Evolutionary conservation across 2,797 vertebrate species (phyloP), one percentile per base, ranked within the genome.

Genomic region (Petrocephalus schoutedeni): DNA sequence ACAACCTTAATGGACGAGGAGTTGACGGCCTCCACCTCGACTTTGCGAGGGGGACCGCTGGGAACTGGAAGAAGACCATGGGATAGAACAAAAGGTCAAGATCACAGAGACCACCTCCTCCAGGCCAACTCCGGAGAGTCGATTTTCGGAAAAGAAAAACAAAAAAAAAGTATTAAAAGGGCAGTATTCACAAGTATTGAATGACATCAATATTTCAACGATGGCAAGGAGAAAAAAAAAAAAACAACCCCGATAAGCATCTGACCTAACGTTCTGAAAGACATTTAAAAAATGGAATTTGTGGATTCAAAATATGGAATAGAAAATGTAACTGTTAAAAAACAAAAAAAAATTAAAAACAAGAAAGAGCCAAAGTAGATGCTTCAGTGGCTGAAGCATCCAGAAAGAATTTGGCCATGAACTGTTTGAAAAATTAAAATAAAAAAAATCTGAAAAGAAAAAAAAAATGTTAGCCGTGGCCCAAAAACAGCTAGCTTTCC

Each of bases 11-110:
- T 97, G 96, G 98, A 98, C 92, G 98, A 96, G 91, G 98, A 98
- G 97, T 99, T 99, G 97, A 99, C 96, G 97, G 98, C 97, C 96
- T 99, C 98, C 92, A 99, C 98, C 98, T 99, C 98, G 94, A 99
- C 98, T 99, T 99, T 99, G 94, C 98, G 98, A 99, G 98, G 98
- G 95, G 98, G 98, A 96, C 98, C 98, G 92, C 98, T 99, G 97
- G 98, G 98, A 98, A 99, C 98, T 99, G 98, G 97, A 98, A 98
- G 97, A 97, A 98, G 96, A 98, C 95, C 97, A 98, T 97, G 94
- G 97, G 96, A 98, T 97, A 98, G 96, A 98, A 98, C 93, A 96
- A 94, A 96, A 92, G 92, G 95, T 96, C 95, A 96, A 94, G 93
- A 97, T 97, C 96, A 98, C 95, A 97, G 96, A 94, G 94, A 97